These are phyloP conservation scores for Drosophila rubida DNA, from an alignment of 2,888 invertebrate genomes.

Conservation along the genomic window DNA sequence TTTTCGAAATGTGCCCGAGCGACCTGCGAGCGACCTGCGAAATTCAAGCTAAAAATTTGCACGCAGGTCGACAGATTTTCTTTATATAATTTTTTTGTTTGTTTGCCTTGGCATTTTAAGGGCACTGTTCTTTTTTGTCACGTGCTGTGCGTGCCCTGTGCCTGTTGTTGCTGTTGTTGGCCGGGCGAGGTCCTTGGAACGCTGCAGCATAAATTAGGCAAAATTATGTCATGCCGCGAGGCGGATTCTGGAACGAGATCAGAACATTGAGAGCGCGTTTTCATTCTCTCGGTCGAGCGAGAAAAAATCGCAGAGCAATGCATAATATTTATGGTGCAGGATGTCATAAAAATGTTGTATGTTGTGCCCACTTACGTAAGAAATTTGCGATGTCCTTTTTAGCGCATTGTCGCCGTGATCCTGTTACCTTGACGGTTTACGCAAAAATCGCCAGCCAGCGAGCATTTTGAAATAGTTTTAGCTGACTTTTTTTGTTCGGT, in stretches of 20 bases:
- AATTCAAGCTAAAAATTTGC: slow-evolving; percentile 67
- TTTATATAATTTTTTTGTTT: slow-evolving; percentile 11
- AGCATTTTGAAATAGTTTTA: slow-evolving; percentile 48
- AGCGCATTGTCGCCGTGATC: not conserved
- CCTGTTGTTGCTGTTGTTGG: slow-evolving; percentile 24
- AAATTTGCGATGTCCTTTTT: slow-evolving; percentile 56
- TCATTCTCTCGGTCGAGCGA: slow-evolving; percentile 58
- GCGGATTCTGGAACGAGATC: slow-evolving; percentile 70
- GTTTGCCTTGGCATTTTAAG: slow-evolving; percentile 24
- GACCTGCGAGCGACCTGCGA: slow-evolving; percentile 64
- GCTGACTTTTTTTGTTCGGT: slow-evolving; percentile 49
- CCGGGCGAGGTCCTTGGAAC: slow-evolving; percentile 62
- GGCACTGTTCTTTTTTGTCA: slow-evolving; percentile 62
- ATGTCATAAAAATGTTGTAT: slow-evolving; percentile 69
- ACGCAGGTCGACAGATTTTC: slow-evolving; percentile 31
- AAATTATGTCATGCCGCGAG: slow-evolving; percentile 76
- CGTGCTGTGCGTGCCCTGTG: slow-evolving; percentile 59
- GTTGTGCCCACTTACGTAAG: slow-evolving; percentile 65
- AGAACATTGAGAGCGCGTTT: slow-evolving; percentile 77
- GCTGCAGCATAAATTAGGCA: slow-evolving; percentile 61
- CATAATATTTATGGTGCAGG: slow-evolving; percentile 53
- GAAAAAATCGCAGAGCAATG: slow-evolving; percentile 21
- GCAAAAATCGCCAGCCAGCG: slow-evolving; percentile 67
- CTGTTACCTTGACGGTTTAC: slow-evolving; percentile 74
- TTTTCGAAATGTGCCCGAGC: not conserved